Conservation (phyloP, 1,140 invertebrate species). For the Camponotus floridanus region DNA sequence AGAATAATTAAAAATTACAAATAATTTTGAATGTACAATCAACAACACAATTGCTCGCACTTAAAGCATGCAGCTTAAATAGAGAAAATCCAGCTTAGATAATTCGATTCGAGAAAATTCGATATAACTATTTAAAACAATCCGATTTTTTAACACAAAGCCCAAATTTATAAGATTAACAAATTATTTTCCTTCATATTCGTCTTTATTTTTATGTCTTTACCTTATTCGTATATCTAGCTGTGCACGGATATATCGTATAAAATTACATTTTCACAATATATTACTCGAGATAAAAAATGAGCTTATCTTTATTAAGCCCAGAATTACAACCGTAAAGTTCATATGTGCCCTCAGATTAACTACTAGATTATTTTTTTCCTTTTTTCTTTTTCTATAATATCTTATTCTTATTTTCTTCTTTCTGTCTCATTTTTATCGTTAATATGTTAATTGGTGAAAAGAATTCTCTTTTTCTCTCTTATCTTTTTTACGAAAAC, state of each 20-base stretch:
- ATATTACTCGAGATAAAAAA: constrained; percentile 33
- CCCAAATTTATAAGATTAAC: constrained; percentile 26
- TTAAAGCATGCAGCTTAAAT: not conserved
- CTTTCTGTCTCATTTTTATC: not conserved
- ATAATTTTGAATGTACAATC: not conserved
- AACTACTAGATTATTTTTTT: constrained; percentile 31
- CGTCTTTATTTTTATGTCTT: not conserved
- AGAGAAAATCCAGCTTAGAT: not conserved
- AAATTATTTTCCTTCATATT: not conserved
- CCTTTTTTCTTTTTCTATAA: not conserved
- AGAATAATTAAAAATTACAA: not conserved
- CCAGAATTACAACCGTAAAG: constrained; percentile 29
- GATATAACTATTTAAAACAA: not conserved
- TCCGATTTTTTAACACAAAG: not conserved
- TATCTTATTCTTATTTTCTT: not conserved
- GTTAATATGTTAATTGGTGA: not conserved
- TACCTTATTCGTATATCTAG: not conserved
- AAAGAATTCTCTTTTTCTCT: constrained; percentile 20
- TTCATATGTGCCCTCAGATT: constrained; percentile 34
- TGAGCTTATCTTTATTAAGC: constrained; percentile 29
- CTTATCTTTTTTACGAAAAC: constrained; percentile 5
- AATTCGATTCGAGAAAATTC: not conserved
- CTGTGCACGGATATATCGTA: not conserved
- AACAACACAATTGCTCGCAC: not conserved
- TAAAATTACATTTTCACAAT: constrained; percentile 38